These are phyloP conservation scores for Drosophila bocki DNA, from an alignment of 1,140 invertebrate genomes.

Conservation along the genomic window DNA sequence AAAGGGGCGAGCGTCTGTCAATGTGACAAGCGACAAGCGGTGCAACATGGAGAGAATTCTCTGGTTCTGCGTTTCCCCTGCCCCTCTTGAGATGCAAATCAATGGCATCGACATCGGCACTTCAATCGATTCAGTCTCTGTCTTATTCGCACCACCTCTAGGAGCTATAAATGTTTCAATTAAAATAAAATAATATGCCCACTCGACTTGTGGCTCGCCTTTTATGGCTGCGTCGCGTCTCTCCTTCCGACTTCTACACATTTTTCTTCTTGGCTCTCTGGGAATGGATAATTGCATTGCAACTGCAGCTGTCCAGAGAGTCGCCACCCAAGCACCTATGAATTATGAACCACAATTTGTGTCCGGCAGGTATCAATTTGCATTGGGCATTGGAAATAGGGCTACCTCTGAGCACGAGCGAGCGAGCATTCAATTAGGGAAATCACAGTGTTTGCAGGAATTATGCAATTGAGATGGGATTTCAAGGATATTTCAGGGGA, in stretches of 20 bases:
- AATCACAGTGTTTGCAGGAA: conserved; percentile 60
- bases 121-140: conserved; percentile 64
- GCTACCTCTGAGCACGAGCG: conserved; percentile 28
- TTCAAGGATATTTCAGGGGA: conserved; percentile 10
- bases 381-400: conserved; percentile 57
- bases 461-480: conserved; percentile 18
- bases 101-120: conserved; percentile 72
- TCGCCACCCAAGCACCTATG: conserved; percentile 60
- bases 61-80: background rate
- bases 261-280: conserved; percentile 8
- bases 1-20: conserved; percentile 61
- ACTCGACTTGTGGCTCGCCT: conserved; percentile 62
- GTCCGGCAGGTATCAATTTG: conserved; percentile 72
- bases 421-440: conserved; percentile 63
- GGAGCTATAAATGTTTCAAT: conserved; percentile 79
- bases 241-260: conserved; percentile 1
- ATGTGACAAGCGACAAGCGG: conserved; percentile 80
- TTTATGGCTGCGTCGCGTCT: conserved; percentile 60
- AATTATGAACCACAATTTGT: conserved; percentile 74
- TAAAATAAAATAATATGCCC: conserved; percentile 78
- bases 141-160: conserved; percentile 43
- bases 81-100: conserved; percentile 60
- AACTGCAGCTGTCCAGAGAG: conserved; percentile 15
- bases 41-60: conserved; percentile 69
- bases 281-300: conserved; percentile 66